Conservation (phyloP, 1,140 invertebrate genomes). For the Drosophila biarmipes region DNA sequence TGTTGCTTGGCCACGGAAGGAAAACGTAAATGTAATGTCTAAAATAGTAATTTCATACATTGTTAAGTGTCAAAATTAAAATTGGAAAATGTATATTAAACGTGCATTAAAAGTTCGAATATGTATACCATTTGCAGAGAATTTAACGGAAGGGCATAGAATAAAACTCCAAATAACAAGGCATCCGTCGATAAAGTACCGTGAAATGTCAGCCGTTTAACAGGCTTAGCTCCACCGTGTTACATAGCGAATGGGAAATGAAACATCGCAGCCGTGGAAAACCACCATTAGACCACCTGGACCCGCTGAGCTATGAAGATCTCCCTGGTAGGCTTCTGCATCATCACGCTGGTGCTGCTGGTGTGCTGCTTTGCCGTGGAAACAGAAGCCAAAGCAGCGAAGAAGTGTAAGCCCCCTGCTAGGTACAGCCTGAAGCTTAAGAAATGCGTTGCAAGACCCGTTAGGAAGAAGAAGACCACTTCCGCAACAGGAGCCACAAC, state of each 20-base stretch:
- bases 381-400: not conserved
- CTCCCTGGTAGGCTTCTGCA: not conserved
- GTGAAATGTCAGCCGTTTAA: slow-evolving; percentile 14
- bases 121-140: not conserved
- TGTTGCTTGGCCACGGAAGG: slow-evolving; percentile 13
- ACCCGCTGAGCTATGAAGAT: slow-evolving; percentile 13
- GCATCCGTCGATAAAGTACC: not conserved
- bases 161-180: not conserved
- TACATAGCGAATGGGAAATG: not conserved
- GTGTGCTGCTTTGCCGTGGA: not conserved
- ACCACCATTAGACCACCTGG: not conserved
- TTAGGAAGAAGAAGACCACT: not conserved
- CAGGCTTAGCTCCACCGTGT: not conserved
- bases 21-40: not conserved
- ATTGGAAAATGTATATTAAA: no score
- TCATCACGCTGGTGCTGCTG: slow-evolving; percentile 8
- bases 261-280: not conserved
- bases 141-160: not conserved
- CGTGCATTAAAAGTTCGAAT: no score
- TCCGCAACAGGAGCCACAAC: not conserved
- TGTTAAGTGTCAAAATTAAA: no score
- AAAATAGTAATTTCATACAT: no score
- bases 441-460: not conserved
- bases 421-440: not conserved
- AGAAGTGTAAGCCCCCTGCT: slow-evolving; percentile 1